A percentile compares a stretch with the other conserved stretches of the same genome.
Conservation (phyloP, 1,140 invertebrate species). For the Listronotus oregonensis region DNA sequence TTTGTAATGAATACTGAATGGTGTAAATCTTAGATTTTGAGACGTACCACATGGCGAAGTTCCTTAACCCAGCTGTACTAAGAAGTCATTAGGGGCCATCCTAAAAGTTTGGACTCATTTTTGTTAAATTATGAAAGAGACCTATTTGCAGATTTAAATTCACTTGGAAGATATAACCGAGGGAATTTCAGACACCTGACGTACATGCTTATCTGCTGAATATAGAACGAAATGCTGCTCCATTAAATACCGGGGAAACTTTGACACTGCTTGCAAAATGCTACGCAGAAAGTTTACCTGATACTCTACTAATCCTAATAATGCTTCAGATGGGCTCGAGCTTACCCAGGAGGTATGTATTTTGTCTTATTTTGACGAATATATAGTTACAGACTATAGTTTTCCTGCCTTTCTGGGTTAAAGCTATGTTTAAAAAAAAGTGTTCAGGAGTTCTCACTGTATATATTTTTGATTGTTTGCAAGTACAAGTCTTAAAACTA, state of each 20-base stretch:
- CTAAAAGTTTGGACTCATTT: constrained; percentile 74
- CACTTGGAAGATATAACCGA: constrained; percentile 61
- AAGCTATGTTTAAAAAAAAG: no score
- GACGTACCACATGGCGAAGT: no score
- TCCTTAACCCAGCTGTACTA: no score
- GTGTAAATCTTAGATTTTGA: no score
- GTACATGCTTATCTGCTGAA: constrained; percentile 66
- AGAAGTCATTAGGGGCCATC: no score
- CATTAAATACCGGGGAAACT: constrained; percentile 30
- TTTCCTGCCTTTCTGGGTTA: no score
- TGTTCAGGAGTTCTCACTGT: no score
- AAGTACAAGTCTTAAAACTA: no score
- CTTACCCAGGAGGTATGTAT: constrained; percentile 52
- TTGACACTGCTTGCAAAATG: constrained; percentile 27
- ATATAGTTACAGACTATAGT: neutral
- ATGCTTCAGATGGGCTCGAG: constrained; percentile 37
- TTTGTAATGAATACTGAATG: no score
- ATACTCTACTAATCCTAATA: constrained; percentile 21
- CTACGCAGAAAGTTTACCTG: constrained; percentile 29
- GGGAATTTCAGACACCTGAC: constrained; percentile 55
- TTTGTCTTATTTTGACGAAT: constrained; percentile 4
- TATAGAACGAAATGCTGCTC: constrained; percentile 49
- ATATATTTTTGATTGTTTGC: no score
- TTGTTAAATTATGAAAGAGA: constrained; percentile 73
- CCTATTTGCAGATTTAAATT: constrained; percentile 78